Evolutionary conservation across 53 echinoderm and acorn worm species (phyloP), one percentile per base, ranked within the genome.

Genomic region (Antedon mediterranea): DNA sequence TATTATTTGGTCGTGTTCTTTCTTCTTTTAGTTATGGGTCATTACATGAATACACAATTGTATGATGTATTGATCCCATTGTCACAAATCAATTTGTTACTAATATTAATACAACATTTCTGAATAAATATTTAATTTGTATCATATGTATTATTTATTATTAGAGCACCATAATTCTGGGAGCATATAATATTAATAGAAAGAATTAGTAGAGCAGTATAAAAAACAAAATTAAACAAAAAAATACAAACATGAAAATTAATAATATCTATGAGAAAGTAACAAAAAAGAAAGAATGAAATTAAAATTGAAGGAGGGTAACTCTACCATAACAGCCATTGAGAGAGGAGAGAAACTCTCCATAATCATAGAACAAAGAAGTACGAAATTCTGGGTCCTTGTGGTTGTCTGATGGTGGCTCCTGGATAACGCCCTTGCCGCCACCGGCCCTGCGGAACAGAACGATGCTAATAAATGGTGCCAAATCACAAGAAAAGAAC

Each of bases 311-410:
- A n/a, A n/a, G 11, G 57, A 57, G 57, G 57, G 23, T 57, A 79
- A 23, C 43, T 78, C 33, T 88, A 91, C 91, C 88, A 81, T 91
- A 91, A 70, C 88, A 88, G 73, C 91, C 91, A 88, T 91, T 91
- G 57, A 91, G 75, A 29, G 91, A 91, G 75, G 91, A 91, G 78
- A 91, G 76, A 78, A 91, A 89, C 75, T 91, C 84, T 79, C 91
- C 91, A 72, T 88, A 91, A 78, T 91, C 91, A 88, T 83, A 85
- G 84, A 91, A 88, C 81, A 91, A 79, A 33, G 80, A 77, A 78
- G 86, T 73, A 31, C 91, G 88, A 29, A 80, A 84, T 29, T 88
- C 73, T 73, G 88, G 83, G 77, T 91, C 83, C 32, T 71, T 74
- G 77, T 89, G 86, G 31, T 84, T 57, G 34, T 73, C 86, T 0